phyloP scores from a whole-genome alignment of 2,113 vertebrate genomes.

The Osmerus mordax region DNA sequence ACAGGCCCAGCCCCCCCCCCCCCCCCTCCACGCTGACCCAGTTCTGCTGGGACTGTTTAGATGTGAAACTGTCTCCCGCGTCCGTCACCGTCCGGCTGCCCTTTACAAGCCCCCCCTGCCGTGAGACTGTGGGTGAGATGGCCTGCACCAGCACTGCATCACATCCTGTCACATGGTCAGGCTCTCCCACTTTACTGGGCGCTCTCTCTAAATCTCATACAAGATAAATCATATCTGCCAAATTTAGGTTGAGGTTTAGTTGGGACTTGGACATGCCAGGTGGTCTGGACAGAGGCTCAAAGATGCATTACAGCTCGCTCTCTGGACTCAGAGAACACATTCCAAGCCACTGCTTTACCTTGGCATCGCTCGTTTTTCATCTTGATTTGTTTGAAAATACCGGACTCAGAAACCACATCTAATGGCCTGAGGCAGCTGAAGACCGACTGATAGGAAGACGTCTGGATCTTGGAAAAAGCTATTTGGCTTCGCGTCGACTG shows the following conservation, averaged over 20 bases:
- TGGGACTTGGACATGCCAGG: no score
- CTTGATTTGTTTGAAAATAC: slow-evolving; percentile 66
- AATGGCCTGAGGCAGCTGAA: slow-evolving; percentile 44
- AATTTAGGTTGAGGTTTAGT: no score
- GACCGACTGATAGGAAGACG: slow-evolving; percentile 49
- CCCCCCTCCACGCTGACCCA: slow-evolving; percentile 35
- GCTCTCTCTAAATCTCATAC: no score
- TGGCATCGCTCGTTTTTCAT: slow-evolving; percentile 60
- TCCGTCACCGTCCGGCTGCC: slow-evolving; percentile 39
- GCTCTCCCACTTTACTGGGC: no score
- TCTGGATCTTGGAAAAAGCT: slow-evolving; percentile 49
- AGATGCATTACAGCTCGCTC: no score
- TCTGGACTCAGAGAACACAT: slow-evolving; percentile 12
- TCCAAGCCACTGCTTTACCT: slow-evolving; percentile 39
- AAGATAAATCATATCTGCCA: no score
- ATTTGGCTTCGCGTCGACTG: slow-evolving; percentile 55
- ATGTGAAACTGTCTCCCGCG: no score
- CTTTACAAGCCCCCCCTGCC: no score
- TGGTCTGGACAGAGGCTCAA: no score
- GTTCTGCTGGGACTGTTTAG: slow-evolving; percentile 55
- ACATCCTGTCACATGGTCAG: no score
- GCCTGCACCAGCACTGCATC: no score
- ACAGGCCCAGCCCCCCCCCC: neutral
- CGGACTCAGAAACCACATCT: slow-evolving; percentile 45
- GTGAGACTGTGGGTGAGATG: no score